These are phyloP conservation scores for Anas platyrhynchos DNA, from an alignment of 2,113 vertebrate genomes.

Conservation along the genomic window DNA sequence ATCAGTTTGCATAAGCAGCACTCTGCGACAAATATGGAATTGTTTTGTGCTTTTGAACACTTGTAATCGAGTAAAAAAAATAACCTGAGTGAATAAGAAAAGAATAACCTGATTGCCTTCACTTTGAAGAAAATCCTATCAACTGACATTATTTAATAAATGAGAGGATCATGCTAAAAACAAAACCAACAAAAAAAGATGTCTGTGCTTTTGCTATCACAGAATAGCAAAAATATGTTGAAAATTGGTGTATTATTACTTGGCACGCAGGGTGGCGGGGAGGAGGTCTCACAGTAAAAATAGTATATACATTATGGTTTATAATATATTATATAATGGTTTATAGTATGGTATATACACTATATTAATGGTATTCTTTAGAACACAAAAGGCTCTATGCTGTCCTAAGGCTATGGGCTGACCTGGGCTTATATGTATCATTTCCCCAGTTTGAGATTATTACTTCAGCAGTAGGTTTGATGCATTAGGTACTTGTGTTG, in stretches of 20 bases:
- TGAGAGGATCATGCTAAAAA: not conserved
- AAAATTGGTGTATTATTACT: not conserved
- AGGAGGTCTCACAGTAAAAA: not conserved
- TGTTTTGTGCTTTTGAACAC: not conserved
- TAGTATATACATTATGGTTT: not conserved
- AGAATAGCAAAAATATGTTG: not conserved
- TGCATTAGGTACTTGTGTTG: fast-evolving
- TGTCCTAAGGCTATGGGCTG: not conserved
- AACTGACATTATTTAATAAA: not conserved
- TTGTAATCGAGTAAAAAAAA: not conserved
- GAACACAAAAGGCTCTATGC: not conserved
- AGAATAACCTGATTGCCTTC: not conserved
- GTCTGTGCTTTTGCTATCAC: not conserved
- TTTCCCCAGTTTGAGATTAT: not conserved
- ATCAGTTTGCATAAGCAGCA: fast-evolving
- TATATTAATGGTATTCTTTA: not conserved
- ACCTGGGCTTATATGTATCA: not conserved
- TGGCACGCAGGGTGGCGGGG: not conserved
- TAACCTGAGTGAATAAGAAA: not conserved
- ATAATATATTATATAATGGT: no score
- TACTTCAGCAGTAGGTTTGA: not conserved
- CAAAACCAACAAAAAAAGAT: not conserved
- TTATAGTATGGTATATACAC: not conserved
- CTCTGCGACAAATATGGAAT: not conserved
- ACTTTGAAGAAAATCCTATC: not conserved